phyloP scores from a whole-genome alignment of 2,888 invertebrate species.

The Plebejus melissa region DNA sequence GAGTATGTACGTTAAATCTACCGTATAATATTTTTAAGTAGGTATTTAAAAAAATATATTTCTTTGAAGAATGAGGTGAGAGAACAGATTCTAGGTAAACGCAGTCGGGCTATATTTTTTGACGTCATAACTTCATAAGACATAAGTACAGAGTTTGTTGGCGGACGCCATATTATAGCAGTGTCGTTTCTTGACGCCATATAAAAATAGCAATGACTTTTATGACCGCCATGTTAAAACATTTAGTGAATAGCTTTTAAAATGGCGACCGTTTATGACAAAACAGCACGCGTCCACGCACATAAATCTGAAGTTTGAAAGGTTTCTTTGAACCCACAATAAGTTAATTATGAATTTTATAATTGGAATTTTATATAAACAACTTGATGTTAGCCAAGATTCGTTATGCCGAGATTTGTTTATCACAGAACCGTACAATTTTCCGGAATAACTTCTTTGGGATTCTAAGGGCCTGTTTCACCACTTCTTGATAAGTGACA shows the following conservation, averaged over 20 bases:
- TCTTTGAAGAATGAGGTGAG: no score
- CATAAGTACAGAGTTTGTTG: neutral
- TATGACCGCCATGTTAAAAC: constrained; percentile 1
- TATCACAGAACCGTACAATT: no score
- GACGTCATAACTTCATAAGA: no score
- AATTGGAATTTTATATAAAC: neutral
- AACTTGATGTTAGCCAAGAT: neutral
- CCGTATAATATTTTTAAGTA: no score
- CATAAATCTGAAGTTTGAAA: neutral
- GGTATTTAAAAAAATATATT: no score
- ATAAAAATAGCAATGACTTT: neutral
- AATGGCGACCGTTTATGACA: constrained; percentile 3
- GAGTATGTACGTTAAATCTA: no score
- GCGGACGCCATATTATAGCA: neutral
- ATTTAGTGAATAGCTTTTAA: neutral
- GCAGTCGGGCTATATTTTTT: no score
- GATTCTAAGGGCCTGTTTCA: no score
- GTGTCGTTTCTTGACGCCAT: neutral
- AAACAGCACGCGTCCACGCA: constrained; percentile 11
- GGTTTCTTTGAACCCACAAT: neutral
- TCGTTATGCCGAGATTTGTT: no score
- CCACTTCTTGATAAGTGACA: no score
- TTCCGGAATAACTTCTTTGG: no score
- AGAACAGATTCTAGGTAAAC: no score
- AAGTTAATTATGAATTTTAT: neutral